phyloP scores from a whole-genome alignment of 1,140 invertebrate species.

The Chironomus striatipennis region DNA sequence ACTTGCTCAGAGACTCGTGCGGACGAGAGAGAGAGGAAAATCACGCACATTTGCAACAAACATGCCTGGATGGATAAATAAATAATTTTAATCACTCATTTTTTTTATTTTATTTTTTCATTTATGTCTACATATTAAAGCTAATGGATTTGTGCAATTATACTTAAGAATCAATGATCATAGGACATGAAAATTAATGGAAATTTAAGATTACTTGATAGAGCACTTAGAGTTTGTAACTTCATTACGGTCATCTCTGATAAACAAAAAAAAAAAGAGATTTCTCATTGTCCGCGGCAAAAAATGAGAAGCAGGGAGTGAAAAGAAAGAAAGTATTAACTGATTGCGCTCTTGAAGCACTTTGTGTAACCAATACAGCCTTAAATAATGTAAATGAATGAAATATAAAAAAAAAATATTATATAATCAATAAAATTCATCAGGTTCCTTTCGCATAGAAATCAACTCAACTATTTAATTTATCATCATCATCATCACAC shows the following conservation, averaged over 20 bases:
- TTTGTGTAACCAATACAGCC: not conserved
- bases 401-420: not conserved
- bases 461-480: not conserved
- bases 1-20: too few relatives aligned
- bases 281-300: not conserved
- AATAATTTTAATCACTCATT: not conserved
- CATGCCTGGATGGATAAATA: not conserved
- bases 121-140: too few relatives aligned
- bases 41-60: not conserved
- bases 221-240: too few relatives aligned
- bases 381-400: not conserved
- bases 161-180: too few relatives aligned
- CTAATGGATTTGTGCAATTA: too few relatives aligned
- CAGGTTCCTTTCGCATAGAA: not conserved
- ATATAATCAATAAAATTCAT: conserved; percentile 3
- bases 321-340: not conserved
- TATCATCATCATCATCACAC: not conserved
- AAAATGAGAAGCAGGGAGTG: not conserved
- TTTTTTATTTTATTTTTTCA: too few relatives aligned
- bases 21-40: not conserved
- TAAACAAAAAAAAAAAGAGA: not conserved
- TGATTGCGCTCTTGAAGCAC: not conserved
- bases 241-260: not conserved
- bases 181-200: too few relatives aligned
- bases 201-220: too few relatives aligned